Percentiles rank a stretch among this genome's conserved stretches.
Evolutionary conservation across 1,140 invertebrate genomes (phyloP).

Genomic region (Aphelinus atriplicis): DNA sequence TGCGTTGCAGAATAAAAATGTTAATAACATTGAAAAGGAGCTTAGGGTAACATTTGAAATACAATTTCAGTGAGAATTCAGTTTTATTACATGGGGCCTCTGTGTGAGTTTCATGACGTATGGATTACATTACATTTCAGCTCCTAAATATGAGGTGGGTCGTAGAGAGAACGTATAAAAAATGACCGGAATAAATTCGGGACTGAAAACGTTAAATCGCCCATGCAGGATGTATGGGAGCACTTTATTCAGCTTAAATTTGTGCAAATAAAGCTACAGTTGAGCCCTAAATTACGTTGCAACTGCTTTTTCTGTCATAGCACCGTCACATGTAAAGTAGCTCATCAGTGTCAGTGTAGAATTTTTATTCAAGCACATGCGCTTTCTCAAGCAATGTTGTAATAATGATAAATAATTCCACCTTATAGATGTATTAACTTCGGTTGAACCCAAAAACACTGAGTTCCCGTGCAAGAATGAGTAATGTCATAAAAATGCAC

Average conservation of each 20-base stretch:
- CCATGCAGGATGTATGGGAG: conserved; percentile 23
- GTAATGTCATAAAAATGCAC: too few relatives aligned
- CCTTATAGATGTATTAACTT: too few relatives aligned
- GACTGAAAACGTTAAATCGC: conserved; percentile 26
- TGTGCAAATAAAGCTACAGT: conserved; percentile 17
- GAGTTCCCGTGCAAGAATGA: too few relatives aligned
- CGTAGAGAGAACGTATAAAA: conserved; percentile 23
- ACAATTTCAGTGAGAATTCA: neutral
- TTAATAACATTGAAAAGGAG: neutral
- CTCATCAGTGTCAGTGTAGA: too few relatives aligned
- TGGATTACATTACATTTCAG: neutral
- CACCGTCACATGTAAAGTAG: neutral
- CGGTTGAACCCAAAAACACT: too few relatives aligned
- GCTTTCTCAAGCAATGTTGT: too few relatives aligned
- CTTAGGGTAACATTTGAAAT: neutral
- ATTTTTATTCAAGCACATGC: too few relatives aligned
- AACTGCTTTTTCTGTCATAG: neutral
- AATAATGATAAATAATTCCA: too few relatives aligned
- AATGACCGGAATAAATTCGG: conserved; percentile 31
- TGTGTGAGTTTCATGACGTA: neutral
- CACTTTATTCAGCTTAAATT: conserved; percentile 20
- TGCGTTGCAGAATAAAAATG: neutral
- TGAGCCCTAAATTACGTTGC: neutral
- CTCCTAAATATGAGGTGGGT: conserved; percentile 10
- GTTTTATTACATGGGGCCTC: neutral